Percentiles rank a stretch among this genome's conserved stretches.
Conservation (phyloP, 1,140 invertebrate genomes). For the Penaeus chinensis region DNA sequence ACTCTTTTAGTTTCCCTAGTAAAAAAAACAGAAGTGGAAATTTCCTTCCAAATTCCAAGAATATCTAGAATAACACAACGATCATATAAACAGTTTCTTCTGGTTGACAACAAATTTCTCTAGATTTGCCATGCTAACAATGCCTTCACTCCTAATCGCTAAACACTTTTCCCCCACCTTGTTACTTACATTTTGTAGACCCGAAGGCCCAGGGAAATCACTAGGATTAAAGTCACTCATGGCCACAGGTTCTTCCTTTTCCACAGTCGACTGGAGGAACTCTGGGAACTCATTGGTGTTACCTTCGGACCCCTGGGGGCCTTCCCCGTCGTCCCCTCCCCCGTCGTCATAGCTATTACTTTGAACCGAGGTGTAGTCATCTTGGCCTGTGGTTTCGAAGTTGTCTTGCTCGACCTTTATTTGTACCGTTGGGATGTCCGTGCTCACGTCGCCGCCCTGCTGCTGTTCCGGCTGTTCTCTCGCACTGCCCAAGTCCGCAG, state of each 20-base stretch:
- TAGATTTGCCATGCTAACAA: too few species aligned
- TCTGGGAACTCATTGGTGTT: constrained; percentile 55
- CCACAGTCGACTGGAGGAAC: constrained; percentile 56
- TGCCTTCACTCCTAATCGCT: too few species aligned
- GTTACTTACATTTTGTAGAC: constrained; percentile 53
- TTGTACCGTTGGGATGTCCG: constrained; percentile 25
- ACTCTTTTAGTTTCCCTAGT: too few species aligned
- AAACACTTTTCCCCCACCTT: too few species aligned
- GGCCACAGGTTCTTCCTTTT: constrained; percentile 52
- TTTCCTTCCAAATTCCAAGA: too few species aligned
- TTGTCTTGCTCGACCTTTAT: constrained; percentile 47
- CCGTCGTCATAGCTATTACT: constrained; percentile 52
- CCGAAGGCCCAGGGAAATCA: constrained; percentile 52
- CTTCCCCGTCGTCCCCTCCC: constrained; percentile 50
- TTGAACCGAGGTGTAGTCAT: constrained; percentile 45
- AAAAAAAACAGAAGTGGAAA: too few species aligned
- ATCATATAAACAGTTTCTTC: too few species aligned
- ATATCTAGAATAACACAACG: too few species aligned
- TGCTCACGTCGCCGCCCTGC: constrained; percentile 18
- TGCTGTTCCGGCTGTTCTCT: constrained; percentile 33
- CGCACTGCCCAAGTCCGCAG: not conserved
- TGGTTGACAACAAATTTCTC: too few species aligned
- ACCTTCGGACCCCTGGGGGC: constrained; percentile 39
- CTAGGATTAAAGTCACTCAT: constrained; percentile 57
- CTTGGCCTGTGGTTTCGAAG: constrained; percentile 40